A percentile compares a stretch with the other conserved stretches of the same genome.
phyloP scores from a whole-genome alignment of 2,888 invertebrate genomes.

The Cremastinae sp. region DNA sequence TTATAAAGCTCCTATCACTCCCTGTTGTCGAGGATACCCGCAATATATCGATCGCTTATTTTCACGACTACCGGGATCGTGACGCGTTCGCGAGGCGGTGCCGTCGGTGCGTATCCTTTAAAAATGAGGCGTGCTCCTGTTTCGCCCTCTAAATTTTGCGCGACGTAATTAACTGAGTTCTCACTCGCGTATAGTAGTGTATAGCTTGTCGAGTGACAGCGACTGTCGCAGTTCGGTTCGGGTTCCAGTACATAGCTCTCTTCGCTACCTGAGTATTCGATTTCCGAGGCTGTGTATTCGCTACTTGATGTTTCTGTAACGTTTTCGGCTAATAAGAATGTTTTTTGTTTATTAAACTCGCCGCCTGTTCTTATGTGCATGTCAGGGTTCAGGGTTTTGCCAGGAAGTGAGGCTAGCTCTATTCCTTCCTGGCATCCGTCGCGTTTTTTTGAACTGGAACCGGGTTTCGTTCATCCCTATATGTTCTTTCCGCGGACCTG shows the following conservation, averaged over 20 bases:
- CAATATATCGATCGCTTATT: neutral
- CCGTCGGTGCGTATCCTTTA: slow-evolving; percentile 2
- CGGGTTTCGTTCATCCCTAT: neutral
- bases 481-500: neutral
- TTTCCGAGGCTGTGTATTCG: neutral
- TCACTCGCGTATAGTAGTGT: neutral
- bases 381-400: neutral
- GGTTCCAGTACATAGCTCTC: too few species aligned
- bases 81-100: slow-evolving; percentile 1
- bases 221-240: too few species aligned
- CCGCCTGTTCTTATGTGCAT: neutral
- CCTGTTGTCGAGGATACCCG: slow-evolving; percentile 19
- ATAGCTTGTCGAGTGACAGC: neutral
- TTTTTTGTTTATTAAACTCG: neutral
- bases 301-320: neutral
- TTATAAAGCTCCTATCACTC: slow-evolving; percentile 21
- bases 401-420: slow-evolving; percentile 5
- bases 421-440: slow-evolving; percentile 18
- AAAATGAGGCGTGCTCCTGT: slow-evolving; percentile 7
- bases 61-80: neutral
- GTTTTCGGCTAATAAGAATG: neutral
- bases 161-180: neutral
- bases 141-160: neutral
- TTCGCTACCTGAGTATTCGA: too few species aligned
- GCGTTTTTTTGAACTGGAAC: slow-evolving; percentile 19